These are phyloP conservation scores for Cyprinodon brontotheroides DNA, from an alignment of 2,113 vertebrate species.

Conservation along the genomic window DNA sequence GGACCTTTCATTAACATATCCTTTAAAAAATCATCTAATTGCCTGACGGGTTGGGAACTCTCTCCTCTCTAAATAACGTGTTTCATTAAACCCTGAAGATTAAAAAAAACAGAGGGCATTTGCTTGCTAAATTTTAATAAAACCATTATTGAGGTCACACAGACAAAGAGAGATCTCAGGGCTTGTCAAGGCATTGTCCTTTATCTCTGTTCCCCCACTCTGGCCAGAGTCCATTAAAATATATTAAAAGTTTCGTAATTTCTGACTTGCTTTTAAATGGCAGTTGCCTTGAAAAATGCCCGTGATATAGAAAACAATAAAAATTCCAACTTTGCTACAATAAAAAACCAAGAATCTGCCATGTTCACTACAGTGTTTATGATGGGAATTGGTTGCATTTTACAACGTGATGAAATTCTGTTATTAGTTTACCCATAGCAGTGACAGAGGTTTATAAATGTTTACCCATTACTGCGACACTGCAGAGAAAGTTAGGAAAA, in stretches of 20 bases:
- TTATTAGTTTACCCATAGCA: not conserved
- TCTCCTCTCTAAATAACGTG: constrained; percentile 21
- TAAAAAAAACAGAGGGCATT: not conserved
- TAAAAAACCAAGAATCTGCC: not conserved
- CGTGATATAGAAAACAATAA: constrained; percentile 4
- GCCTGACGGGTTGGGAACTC: constrained; percentile 14
- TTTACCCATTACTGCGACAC: not conserved
- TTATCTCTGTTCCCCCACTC: constrained; percentile 23
- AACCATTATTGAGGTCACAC: not conserved
- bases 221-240: constrained; percentile 37
- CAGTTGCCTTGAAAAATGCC: constrained; percentile 13
- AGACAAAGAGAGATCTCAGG: constrained; percentile 22
- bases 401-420: not conserved
- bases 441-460: not conserved
- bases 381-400: not conserved
- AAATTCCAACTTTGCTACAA: not conserved
- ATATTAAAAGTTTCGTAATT: constrained; percentile 42
- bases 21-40: constrained; percentile 20
- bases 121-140: constrained; percentile 8
- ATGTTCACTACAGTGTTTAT: not conserved
- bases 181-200: constrained; percentile 39
- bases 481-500: not conserved
- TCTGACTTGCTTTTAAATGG: constrained; percentile 22
- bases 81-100: constrained; percentile 51
- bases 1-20: constrained; percentile 48